phyloP scores from a whole-genome alignment of 2,113 vertebrate species.

The Fukomys damarensis region DNA sequence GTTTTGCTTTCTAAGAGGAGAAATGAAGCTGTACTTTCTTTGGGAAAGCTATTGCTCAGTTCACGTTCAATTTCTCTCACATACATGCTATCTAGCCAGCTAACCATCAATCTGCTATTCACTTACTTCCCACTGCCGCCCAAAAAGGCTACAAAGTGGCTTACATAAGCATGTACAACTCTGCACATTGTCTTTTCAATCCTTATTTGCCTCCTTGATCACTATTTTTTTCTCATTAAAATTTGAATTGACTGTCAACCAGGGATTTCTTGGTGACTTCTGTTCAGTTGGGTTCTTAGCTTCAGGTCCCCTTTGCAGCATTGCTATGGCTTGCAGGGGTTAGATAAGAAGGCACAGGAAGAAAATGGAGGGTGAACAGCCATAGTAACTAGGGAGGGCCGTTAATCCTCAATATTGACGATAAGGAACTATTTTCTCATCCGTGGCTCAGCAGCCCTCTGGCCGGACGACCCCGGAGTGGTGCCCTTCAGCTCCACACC shows the following conservation, averaged over 20 bases:
- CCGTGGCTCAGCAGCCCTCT: background rate
- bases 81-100: background rate
- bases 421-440: conserved; percentile 47
- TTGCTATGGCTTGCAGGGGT: background rate
- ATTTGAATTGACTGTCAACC: conserved; percentile 46
- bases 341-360: conserved; percentile 39
- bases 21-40: background rate
- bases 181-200: background rate
- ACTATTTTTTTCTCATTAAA: background rate
- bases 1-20: background rate
- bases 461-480: conserved; percentile 49
- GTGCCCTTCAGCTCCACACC: conserved; percentile 41
- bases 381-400: background rate
- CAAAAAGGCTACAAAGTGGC: background rate
- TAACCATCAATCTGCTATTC: background rate
- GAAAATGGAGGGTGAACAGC: conserved; percentile 15
- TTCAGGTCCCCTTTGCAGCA: background rate
- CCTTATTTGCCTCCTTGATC: conserved; percentile 9
- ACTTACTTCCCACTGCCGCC: background rate
- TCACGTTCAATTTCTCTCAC: background rate
- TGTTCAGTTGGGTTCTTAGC: background rate
- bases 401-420: conserved; percentile 1
- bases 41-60: background rate
- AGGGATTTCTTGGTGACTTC: background rate
- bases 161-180: background rate